phyloP scores from a whole-genome alignment of 2,113 vertebrate genomes.

The Zosterops lateralis region DNA sequence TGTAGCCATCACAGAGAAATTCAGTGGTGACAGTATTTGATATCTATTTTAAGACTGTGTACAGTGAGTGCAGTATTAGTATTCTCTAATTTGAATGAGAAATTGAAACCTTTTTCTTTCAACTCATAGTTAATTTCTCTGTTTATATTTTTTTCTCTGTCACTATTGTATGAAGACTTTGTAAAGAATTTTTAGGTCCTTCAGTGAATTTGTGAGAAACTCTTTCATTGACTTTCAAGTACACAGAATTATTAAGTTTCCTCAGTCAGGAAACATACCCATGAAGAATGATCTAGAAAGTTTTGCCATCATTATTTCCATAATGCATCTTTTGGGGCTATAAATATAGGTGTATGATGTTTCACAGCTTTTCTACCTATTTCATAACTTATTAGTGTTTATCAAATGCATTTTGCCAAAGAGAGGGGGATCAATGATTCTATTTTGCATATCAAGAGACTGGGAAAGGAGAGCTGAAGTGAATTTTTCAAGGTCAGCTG shows the following conservation, averaged over 20 bases:
- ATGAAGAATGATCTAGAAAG: background rate
- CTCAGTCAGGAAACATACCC: background rate
- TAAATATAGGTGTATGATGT: background rate
- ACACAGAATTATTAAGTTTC: background rate
- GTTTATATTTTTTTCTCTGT: background rate
- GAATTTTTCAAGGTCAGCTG: constrained; percentile 15
- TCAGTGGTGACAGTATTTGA: background rate
- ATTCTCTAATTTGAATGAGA: background rate
- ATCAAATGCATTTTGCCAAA: constrained; percentile 5
- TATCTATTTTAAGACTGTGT: background rate
- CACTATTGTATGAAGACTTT: background rate
- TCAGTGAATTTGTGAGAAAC: background rate
- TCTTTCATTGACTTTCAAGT: background rate
- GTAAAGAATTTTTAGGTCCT: background rate
- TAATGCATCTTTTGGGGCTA: background rate
- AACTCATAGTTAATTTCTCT: background rate
- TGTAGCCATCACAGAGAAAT: background rate
- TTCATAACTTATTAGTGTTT: constrained; percentile 18
- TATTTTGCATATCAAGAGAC: constrained; percentile 31
- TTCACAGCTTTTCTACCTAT: constrained; percentile 12
- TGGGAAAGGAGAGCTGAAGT: background rate
- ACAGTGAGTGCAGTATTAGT: background rate
- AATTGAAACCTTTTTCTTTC: background rate
- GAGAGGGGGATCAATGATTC: background rate
- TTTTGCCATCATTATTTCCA: constrained; percentile 19